phyloP scores from a whole-genome alignment of 2,113 vertebrate species.

The Ceyx melanurus region DNA sequence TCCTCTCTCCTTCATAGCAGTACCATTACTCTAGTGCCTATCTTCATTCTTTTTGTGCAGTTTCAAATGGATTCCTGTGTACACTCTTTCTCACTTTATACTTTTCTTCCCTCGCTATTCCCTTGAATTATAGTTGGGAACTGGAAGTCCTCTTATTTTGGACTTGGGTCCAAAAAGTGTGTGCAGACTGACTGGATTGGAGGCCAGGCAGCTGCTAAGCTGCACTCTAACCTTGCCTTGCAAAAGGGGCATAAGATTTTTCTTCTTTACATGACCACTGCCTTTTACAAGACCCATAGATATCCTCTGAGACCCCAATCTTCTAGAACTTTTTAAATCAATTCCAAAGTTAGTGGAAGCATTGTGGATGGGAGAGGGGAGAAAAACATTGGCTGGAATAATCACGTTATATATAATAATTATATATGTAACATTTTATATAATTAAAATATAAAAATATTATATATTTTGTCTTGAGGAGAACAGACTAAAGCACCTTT shows the following conservation, averaged over 20 bases:
- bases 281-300: background rate
- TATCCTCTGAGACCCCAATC: background rate
- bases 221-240: background rate
- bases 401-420: background rate
- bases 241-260: background rate
- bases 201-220: background rate
- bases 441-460: too few species aligned
- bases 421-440: too few species aligned
- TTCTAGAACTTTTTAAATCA: background rate
- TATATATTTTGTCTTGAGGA: background rate
- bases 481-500: background rate
- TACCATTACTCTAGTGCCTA: background rate
- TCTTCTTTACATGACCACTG: background rate
- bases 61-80: background rate
- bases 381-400: too few species aligned
- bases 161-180: background rate
- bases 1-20: background rate
- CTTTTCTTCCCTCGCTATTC: background rate
- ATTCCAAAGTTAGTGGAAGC: background rate
- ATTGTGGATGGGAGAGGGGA: background rate
- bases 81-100: background rate
- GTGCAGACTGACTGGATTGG: background rate
- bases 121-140: background rate
- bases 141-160: rapidly evolving
- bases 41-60: background rate